Evolutionary conservation across 2,797 vertebrate species (phyloP).

Genomic region (Leuciscus waleckii): DNA sequence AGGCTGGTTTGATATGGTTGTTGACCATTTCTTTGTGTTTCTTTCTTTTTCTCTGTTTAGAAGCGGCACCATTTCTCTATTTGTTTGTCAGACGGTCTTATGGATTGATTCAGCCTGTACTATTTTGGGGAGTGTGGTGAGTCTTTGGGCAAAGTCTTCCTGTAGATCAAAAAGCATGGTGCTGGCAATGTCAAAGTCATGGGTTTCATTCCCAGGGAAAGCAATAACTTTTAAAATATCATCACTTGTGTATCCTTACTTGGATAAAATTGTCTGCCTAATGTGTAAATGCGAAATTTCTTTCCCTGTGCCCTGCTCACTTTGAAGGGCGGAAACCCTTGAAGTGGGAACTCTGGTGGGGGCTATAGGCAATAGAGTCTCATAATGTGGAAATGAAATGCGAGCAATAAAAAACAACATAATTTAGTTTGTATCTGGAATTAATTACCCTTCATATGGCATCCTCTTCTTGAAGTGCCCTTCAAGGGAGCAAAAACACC

Average conservation of each 20-base stretch:
- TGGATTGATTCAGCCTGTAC: not conserved
- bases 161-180: not conserved
- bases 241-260: not conserved
- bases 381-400: not conserved
- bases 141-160: not conserved
- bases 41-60: not conserved
- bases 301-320: not conserved
- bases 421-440: not conserved
- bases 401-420: not conserved
- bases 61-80: not conserved
- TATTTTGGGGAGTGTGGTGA: not conserved
- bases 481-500: not conserved
- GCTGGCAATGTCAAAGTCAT: not conserved
- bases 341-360: not conserved
- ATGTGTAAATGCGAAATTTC: not conserved
- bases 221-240: not conserved
- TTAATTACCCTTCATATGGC: too few species aligned
- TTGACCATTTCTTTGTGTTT: not conserved
- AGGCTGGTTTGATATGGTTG: not conserved
- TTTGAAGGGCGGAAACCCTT: not conserved
- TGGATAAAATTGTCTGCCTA: not conserved
- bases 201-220: not conserved
- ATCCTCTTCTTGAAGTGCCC: not conserved
- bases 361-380: not conserved
- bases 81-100: constrained; percentile 15